Percentiles rank a stretch among this genome's conserved stretches.
Evolutionary conservation across 1,140 invertebrate genomes (phyloP).

Genomic region (Drosophila carrolli): DNA sequence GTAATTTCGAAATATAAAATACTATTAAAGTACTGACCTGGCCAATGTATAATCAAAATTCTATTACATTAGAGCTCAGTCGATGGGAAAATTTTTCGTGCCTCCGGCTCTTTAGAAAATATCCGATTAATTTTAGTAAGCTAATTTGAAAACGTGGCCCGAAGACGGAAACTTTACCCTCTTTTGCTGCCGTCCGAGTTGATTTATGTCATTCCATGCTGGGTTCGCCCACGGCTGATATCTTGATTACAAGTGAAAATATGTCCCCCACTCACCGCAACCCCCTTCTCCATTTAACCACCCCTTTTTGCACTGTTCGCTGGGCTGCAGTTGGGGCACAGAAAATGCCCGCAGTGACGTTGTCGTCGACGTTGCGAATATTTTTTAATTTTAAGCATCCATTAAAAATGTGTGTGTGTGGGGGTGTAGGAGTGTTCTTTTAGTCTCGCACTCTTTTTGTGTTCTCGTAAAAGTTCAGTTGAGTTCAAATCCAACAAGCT

Average conservation of each 20-base stretch:
- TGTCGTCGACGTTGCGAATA: slow-evolving; percentile 50
- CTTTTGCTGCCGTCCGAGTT: slow-evolving; percentile 11
- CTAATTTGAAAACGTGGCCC: slow-evolving; percentile 52
- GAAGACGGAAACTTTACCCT: slow-evolving; percentile 29
- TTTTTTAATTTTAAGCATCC: slow-evolving; percentile 71
- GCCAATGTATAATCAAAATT: slow-evolving; percentile 29
- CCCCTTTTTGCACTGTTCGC: slow-evolving; percentile 5
- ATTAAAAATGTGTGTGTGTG: slow-evolving; percentile 50
- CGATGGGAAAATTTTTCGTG: slow-evolving; percentile 20
- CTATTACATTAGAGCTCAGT: slow-evolving; percentile 31
- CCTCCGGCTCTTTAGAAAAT: slow-evolving; percentile 39
- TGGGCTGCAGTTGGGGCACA: slow-evolving; percentile 28
- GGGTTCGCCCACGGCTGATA: slow-evolving; percentile 59
- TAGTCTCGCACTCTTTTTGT: slow-evolving; percentile 49
- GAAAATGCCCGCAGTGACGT: slow-evolving; percentile 67
- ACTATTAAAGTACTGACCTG: background rate
- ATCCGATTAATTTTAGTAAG: slow-evolving; percentile 69
- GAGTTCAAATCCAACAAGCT: slow-evolving; percentile 79
- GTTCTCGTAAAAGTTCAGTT: slow-evolving; percentile 74
- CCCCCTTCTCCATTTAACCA: background rate
- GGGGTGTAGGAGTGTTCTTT: slow-evolving; percentile 22
- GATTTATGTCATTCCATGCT: slow-evolving; percentile 56
- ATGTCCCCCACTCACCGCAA: slow-evolving; percentile 20
- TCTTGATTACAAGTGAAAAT: slow-evolving; percentile 80
- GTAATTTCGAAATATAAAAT: too few species aligned